These are phyloP conservation scores for Sebastiscus albofasciatus DNA, from an alignment of 2,797 vertebrate genomes.

Conservation along the genomic window DNA sequence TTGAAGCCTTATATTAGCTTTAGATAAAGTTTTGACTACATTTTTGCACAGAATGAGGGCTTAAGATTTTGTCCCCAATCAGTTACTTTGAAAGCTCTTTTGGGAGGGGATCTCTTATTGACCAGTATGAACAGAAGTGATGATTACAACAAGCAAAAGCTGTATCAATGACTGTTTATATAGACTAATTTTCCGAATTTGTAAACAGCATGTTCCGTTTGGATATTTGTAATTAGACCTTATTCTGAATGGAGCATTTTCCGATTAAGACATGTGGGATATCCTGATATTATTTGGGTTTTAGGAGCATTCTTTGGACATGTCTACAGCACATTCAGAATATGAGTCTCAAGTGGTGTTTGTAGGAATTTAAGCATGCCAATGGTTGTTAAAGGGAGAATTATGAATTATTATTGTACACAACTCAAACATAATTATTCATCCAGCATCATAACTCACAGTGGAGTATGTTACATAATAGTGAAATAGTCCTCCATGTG, in stretches of 20 bases:
- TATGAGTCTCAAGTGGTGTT: too few species aligned
- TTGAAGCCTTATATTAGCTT: neutral
- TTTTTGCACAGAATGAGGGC: neutral
- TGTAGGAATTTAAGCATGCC: too few species aligned
- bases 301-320: too few species aligned
- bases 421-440: too few species aligned
- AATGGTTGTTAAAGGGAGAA: too few species aligned
- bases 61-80: rapidly evolving
- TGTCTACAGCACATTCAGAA: too few species aligned
- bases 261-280: too few species aligned
- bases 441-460: rapidly evolving
- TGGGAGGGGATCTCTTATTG: neutral
- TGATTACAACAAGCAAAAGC: neutral
- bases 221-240: neutral
- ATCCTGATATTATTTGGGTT: too few species aligned
- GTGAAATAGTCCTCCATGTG: rapidly evolving
- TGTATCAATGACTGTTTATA: neutral
- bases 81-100: neutral
- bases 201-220: neutral
- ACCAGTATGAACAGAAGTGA: neutral
- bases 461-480: too few species aligned
- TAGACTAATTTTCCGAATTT: neutral
- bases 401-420: too few species aligned
- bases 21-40: neutral
- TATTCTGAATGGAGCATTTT: neutral